Evolutionary conservation across 2,888 invertebrate genomes (phyloP).

Genomic region (Hololepta plana): DNA sequence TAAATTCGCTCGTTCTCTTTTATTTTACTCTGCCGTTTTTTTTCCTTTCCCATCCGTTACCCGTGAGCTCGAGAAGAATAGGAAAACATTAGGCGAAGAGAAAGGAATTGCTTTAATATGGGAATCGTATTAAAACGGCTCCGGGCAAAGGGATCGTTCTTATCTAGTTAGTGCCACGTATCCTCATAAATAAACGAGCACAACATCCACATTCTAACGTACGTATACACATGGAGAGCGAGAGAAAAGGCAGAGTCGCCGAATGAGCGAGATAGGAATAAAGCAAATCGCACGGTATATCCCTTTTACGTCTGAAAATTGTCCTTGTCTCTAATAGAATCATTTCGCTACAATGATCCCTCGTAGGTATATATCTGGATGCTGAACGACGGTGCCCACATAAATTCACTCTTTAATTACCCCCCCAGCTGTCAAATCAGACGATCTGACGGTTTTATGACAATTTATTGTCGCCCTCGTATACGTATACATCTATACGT

Average conservation of each 20-base stretch:
- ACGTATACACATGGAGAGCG: too few species aligned
- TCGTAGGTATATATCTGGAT: constrained; percentile 21
- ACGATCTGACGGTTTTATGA: constrained; percentile 58
- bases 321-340: constrained; percentile 10
- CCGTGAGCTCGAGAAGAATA: too few species aligned
- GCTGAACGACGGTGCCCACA: constrained; percentile 25
- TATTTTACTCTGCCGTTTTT: too few species aligned
- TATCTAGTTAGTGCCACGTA: constrained; percentile 4
- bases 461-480: constrained; percentile 38
- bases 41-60: too few species aligned
- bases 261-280: too few species aligned
- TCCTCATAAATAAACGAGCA: constrained; percentile 6
- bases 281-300: constrained; percentile 2
- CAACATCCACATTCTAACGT: constrained; percentile 2
- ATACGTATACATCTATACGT: too few species aligned
- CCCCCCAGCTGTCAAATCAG: constrained; percentile 43
- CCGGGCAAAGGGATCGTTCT: constrained; percentile 1
- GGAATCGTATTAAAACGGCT: not conserved
- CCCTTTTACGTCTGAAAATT: constrained; percentile 5
- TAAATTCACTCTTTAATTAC: constrained; percentile 32
- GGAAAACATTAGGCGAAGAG: too few species aligned
- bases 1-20: too few species aligned
- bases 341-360: constrained; percentile 14
- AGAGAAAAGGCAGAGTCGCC: too few species aligned
- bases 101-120: constrained; percentile 1